These are phyloP conservation scores for Drosophila multiciliata DNA, from an alignment of 2,888 invertebrate genomes.

Conservation along the genomic window DNA sequence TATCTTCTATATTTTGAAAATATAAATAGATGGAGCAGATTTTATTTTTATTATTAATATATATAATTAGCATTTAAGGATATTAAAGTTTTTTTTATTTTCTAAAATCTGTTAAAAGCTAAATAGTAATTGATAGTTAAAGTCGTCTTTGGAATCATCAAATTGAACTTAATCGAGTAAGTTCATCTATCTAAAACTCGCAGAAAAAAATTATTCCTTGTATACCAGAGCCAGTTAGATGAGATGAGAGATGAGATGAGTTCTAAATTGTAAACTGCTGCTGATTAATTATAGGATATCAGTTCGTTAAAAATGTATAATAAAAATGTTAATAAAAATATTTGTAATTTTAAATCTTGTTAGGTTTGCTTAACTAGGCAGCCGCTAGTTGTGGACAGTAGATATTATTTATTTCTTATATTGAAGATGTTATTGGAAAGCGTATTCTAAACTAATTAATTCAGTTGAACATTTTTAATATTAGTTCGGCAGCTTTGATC, in stretches of 20 bases:
- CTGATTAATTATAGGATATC: neutral
- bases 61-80: too few relatives aligned
- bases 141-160: neutral
- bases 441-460: neutral
- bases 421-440: neutral
- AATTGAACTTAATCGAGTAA: neutral
- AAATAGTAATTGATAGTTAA: neutral
- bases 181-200: neutral
- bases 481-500: neutral
- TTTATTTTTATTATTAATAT: neutral
- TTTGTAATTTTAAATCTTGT: neutral
- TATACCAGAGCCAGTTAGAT: too few relatives aligned
- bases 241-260: too few relatives aligned
- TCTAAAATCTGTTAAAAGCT: too few relatives aligned
- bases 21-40: constrained; percentile 8
- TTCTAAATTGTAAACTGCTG: too few relatives aligned
- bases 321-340: neutral
- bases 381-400: neutral
- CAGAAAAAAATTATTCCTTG: neutral
- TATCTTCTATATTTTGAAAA: neutral
- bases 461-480: neutral
- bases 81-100: too few relatives aligned
- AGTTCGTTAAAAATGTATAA: neutral
- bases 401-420: neutral
- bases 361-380: too few relatives aligned